Evolutionary conservation across 2,797 vertebrate genomes (phyloP), one percentile per base, ranked within the genome.

Genomic region (Coregonus sp.): DNA sequence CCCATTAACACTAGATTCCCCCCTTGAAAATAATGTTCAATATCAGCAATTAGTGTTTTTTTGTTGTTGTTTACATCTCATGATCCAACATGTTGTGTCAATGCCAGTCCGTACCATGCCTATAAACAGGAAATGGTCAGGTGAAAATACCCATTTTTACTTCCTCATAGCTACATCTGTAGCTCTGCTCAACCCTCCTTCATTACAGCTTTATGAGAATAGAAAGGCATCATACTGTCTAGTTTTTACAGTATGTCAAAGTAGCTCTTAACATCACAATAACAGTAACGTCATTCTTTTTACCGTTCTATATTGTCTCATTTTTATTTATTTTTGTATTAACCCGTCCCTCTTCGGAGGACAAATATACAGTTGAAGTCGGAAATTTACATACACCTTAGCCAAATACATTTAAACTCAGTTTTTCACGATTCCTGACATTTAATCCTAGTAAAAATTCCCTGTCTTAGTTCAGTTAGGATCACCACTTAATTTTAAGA

Each of bases 51-150:
- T 56, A 88, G 1, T 88, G 61, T 89, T 82, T 90, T 88, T 66
- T 88, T 82, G 89, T 88, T 66, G 88, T 90, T 83, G 29, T 88
- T 65, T 85, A 78, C 80, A 81, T 86, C 81, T 11, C 40, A 86
- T 70, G 74, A 78, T 67, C 81, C 82, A 83, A 82, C 85, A 82
- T 78, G 85, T 40, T 61, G 54, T 73, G 54, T 35, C 72, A 59
- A 35, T 73, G 54, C 56, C 92, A 93, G 92, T 93, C 92, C 73
- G 92, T 93, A 81, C 92, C 92, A 25, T 91, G 91, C 87, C 92
- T 93, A 84, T 93, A 93, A 92, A 92, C 92, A 89, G 92, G 92
- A 93, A 93, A 92, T 35, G 92, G 92, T 90, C 92, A 93, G 92
- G 92, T 93, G 93, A 93, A 75, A 75, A 75, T 75, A 0, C 66